phyloP scores from a whole-genome alignment of 2,888 invertebrate species.

The Pterostichus niger region DNA sequence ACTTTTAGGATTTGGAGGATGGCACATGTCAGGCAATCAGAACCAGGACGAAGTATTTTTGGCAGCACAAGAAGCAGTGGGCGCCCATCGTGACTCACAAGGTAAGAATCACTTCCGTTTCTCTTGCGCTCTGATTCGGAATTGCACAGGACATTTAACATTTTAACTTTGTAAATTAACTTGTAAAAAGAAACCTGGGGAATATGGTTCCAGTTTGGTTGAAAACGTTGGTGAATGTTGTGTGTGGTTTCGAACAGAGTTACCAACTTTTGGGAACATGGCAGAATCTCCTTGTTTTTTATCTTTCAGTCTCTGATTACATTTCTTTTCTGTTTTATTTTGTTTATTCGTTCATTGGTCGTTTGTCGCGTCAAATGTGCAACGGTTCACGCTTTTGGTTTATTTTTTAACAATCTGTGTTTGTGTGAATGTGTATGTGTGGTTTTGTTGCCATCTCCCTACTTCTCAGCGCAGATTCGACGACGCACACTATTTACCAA shows the following conservation, averaged over 20 bases:
- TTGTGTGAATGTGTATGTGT: constrained; percentile 61
- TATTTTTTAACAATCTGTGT: constrained; percentile 68
- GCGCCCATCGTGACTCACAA: constrained; percentile 93
- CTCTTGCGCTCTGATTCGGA: constrained; percentile 66
- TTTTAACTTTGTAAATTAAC: constrained; percentile 12
- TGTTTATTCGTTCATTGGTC: constrained; percentile 69
- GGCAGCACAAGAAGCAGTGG: constrained; percentile 88
- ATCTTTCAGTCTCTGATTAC: constrained; percentile 76
- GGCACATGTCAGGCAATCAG: constrained; percentile 90
- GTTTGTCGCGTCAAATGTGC: constrained; percentile 58
- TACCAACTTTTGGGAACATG: constrained; percentile 72
- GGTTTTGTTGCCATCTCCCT: constrained; percentile 64
- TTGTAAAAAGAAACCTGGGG: constrained; percentile 68
- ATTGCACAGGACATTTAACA: constrained; percentile 62
- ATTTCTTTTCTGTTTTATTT: constrained; percentile 71
- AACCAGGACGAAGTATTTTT: constrained; percentile 92
- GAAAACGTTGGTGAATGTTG: constrained; percentile 46
- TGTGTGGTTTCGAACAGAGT: constrained; percentile 59
- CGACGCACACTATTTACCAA: background rate
- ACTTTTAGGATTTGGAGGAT: constrained; percentile 88
- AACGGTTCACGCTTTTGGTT: constrained; percentile 70
- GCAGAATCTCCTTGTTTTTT: constrained; percentile 74
- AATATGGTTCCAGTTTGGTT: background rate
- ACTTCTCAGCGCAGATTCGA: constrained; percentile 24
- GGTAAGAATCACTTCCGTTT: constrained; percentile 85